Percentiles rank a stretch among this genome's conserved stretches.
These are phyloP conservation scores for Pyrocephalus nanus DNA, from an alignment of 2,797 vertebrate species.

Conservation along the genomic window DNA sequence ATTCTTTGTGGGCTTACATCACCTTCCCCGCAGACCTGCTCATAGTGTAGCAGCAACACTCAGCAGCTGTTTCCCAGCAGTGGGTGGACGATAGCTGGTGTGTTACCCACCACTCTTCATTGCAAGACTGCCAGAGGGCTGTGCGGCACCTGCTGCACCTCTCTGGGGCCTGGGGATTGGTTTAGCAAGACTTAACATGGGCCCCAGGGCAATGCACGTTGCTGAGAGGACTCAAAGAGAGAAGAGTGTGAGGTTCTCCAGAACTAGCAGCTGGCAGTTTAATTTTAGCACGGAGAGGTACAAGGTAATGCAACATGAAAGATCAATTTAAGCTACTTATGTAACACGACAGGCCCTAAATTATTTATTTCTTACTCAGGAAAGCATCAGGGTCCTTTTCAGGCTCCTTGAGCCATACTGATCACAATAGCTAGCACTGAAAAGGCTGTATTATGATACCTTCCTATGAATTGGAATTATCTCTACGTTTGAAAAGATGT, in stretches of 20 bases:
- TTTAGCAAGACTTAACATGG: not conserved
- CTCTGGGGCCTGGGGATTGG: not conserved
- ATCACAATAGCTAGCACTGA: not conserved
- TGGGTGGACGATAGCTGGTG: not conserved
- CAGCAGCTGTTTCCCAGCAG: not conserved
- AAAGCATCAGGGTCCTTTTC: conserved; percentile 41
- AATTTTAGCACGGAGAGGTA: conserved; percentile 12
- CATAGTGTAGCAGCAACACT: not conserved
- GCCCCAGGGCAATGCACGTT: not conserved
- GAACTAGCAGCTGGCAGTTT: not conserved
- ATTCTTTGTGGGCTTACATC: not conserved
- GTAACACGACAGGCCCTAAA: conserved; percentile 33
- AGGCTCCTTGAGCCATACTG: not conserved
- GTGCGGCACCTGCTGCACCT: not conserved
- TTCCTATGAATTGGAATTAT: not conserved
- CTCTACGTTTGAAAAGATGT: not conserved
- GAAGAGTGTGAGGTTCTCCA: not conserved
- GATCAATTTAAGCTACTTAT: conserved; percentile 42
- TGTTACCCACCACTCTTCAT: not conserved
- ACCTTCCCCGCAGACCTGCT: not conserved
- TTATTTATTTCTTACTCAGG: conserved; percentile 42
- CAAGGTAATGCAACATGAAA: conserved; percentile 46
- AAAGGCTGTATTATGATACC: not conserved
- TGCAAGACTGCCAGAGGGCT: not conserved
- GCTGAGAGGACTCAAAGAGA: not conserved